Conservation (phyloP, 2,113 vertebrate genomes). For the Muntiacus muntjak region DNA sequence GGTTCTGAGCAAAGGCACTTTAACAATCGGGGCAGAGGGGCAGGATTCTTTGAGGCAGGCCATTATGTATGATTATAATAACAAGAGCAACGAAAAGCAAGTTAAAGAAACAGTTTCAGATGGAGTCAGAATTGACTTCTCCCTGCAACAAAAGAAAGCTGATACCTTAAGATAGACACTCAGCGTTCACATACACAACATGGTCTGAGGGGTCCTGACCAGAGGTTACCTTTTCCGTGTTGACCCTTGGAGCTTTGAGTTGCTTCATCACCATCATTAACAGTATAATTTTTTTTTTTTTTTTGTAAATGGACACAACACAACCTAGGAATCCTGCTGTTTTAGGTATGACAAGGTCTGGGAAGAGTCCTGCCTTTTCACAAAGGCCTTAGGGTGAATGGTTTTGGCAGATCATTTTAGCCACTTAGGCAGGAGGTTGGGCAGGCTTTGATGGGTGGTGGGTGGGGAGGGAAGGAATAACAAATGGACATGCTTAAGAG, state of each 20-base stretch:
- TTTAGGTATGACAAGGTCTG: not conserved
- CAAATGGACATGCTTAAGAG: not conserved
- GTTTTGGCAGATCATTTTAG: not conserved
- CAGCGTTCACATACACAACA: not conserved
- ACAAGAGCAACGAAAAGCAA: not conserved
- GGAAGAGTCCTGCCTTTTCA: not conserved
- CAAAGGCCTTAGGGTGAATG: not conserved
- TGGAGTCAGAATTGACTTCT: not conserved
- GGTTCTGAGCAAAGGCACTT: not conserved
- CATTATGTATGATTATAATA: not conserved
- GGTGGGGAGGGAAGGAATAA: not conserved
- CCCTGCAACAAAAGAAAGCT: not conserved
- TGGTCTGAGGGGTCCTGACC: not conserved
- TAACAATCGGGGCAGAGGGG: not conserved
- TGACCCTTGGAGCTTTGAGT: not conserved
- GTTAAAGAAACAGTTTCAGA: not conserved
- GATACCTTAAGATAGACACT: not conserved
- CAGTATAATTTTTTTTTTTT: not conserved
- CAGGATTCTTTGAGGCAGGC: not conserved
- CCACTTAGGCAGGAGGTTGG: not conserved
- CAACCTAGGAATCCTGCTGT: not conserved
- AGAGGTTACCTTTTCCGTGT: not conserved
- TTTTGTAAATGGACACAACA: not conserved
- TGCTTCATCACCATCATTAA: not conserved
- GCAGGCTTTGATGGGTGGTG: not conserved